A percentile compares a stretch with the other conserved stretches of the same genome.
phyloP scores from a whole-genome alignment of 2,888 invertebrate species.

The Cheilosia pagana region DNA sequence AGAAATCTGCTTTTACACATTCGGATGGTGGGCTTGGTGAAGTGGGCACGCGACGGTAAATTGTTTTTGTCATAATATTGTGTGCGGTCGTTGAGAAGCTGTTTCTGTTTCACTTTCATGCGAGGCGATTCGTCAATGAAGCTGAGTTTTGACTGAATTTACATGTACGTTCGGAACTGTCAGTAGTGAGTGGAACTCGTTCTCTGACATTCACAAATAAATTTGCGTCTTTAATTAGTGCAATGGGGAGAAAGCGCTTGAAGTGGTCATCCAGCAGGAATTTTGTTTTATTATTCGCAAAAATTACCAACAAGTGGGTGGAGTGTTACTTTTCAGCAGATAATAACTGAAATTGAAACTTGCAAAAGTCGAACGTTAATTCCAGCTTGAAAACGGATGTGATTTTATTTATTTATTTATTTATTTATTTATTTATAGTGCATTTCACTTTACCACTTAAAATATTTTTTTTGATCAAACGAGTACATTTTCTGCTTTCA shows the following conservation, averaged over 20 bases:
- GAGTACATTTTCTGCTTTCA: too few species aligned
- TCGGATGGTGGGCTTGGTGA: constrained; percentile 22
- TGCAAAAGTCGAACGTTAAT: too few species aligned
- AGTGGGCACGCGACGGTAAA: constrained; percentile 8
- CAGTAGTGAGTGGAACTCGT: constrained; percentile 22
- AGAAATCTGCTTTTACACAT: constrained; percentile 22
- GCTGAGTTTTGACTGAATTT: too few species aligned
- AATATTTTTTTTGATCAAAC: too few species aligned
- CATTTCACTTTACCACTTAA: too few species aligned
- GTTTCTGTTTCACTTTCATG: constrained; percentile 26
- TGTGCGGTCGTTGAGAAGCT: neutral
- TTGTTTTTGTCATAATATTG: neutral
- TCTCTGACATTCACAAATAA: constrained; percentile 15
- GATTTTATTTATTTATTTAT: too few species aligned
- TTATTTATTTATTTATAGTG: too few species aligned
- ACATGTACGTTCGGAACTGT: neutral
- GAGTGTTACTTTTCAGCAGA: neutral
- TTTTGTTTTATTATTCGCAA: neutral
- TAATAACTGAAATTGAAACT: too few species aligned
- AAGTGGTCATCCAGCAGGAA: constrained; percentile 5
- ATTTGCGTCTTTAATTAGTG: constrained; percentile 17
- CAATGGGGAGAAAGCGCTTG: neutral
- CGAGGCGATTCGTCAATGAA: constrained; percentile 11
- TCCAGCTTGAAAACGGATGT: too few species aligned
- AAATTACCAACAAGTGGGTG: neutral